These are phyloP conservation scores for Calephelis perditalis DNA, from an alignment of 2,888 invertebrate species.

Conservation along the genomic window DNA sequence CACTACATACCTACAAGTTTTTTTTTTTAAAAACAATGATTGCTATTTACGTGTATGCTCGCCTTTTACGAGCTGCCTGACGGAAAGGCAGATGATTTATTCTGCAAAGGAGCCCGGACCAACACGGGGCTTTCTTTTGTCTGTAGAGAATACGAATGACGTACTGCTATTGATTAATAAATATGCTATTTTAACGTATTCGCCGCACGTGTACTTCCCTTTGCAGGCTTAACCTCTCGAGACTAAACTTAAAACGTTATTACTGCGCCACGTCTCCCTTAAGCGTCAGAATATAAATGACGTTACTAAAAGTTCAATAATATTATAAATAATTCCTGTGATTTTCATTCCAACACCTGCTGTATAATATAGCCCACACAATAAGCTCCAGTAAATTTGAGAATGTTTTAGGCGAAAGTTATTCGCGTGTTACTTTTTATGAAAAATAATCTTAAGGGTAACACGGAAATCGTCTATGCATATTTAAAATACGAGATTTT, in stretches of 20 bases:
- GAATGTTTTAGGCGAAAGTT: constrained; percentile 42
- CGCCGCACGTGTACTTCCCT: constrained; percentile 6
- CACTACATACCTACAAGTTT: too few relatives aligned
- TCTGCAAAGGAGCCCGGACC: too few relatives aligned
- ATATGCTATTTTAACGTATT: constrained; percentile 4
- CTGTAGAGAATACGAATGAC: background rate
- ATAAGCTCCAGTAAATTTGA: background rate
- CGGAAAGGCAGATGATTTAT: too few relatives aligned
- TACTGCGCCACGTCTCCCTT: background rate
- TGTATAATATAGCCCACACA: background rate
- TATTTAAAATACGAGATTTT: constrained; percentile 43
- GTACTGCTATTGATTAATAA: constrained; percentile 6
- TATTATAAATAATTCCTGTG: background rate
- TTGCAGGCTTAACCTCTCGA: background rate
- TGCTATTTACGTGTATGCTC: too few relatives aligned
- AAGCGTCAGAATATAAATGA: constrained; percentile 2
- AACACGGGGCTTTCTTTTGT: background rate
- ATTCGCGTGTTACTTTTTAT: constrained; percentile 57
- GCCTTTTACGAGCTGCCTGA: too few relatives aligned
- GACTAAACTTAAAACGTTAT: constrained; percentile 2
- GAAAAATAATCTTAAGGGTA: constrained; percentile 50
- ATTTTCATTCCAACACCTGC: background rate
- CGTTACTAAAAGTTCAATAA: constrained; percentile 1
- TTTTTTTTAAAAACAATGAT: too few relatives aligned
- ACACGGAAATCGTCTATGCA: constrained; percentile 41